Evolutionary conservation across 1,140 invertebrate genomes (phyloP).

Genomic region (Calycopis cecrops): DNA sequence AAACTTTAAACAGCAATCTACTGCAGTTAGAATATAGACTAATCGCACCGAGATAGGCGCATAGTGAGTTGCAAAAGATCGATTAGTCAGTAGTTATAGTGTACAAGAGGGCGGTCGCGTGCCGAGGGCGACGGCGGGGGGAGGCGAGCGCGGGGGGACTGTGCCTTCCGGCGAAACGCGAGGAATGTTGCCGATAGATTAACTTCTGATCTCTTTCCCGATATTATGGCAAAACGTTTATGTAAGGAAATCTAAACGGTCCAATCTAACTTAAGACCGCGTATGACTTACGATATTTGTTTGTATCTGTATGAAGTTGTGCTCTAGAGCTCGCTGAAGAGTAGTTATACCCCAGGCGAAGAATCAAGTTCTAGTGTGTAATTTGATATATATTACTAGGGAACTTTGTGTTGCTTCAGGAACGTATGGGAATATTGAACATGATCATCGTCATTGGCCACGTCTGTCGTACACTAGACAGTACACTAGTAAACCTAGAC

Average conservation of each 20-base stretch:
- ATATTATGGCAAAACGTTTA: slow-evolving; percentile 66
- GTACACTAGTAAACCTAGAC: too few species aligned
- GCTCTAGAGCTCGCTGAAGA: not conserved
- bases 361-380: not conserved
- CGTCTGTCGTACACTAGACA: too few species aligned
- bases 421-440: too few species aligned
- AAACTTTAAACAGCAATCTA: slow-evolving; percentile 3
- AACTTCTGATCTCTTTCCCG: slow-evolving; percentile 73
- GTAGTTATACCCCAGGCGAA: not conserved
- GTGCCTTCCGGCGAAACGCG: slow-evolving; percentile 69
- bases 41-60: slow-evolving; percentile 7
- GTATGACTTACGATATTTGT: slow-evolving; percentile 30
- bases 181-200: slow-evolving; percentile 73
- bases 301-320: slow-evolving; percentile 19
- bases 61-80: slow-evolving; percentile 38
- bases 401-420: not conserved
- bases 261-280: slow-evolving; percentile 59
- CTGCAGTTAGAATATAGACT: slow-evolving; percentile 6
- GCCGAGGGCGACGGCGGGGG: slow-evolving; percentile 44
- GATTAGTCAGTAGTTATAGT: slow-evolving; percentile 46
- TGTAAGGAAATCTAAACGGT: slow-evolving; percentile 67
- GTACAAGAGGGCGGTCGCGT: slow-evolving; percentile 39
- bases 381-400: not conserved
- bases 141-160: slow-evolving; percentile 43
- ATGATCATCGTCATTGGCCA: too few species aligned